A percentile compares a stretch with the other conserved stretches of the same genome.
Evolutionary conservation across 2,113 vertebrate genomes (phyloP).

Genomic region (human (Homo sapiens)): DNA sequence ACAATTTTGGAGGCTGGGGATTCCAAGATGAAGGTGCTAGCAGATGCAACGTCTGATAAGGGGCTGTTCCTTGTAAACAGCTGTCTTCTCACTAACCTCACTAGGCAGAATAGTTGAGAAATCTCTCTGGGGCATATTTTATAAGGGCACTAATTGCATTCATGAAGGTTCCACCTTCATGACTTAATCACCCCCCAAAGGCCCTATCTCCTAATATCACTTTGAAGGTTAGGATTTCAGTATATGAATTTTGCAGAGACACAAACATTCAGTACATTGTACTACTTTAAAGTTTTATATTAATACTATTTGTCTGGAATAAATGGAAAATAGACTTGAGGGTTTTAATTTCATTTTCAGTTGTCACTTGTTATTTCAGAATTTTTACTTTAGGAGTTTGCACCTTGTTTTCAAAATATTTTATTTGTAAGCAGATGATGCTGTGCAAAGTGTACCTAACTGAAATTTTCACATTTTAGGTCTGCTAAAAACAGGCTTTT

Average conservation of each 20-base stretch:
- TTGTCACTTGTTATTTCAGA: background rate
- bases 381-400: background rate
- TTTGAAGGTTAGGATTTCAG: background rate
- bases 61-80: background rate
- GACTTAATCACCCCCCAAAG: background rate
- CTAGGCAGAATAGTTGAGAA: background rate
- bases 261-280: background rate
- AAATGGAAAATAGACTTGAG: background rate
- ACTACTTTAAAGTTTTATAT: background rate
- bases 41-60: background rate
- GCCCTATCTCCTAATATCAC: background rate
- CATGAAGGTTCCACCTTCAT: background rate
- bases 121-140: background rate
- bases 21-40: background rate
- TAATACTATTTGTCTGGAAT: background rate
- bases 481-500: background rate
- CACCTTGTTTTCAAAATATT: background rate
- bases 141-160: background rate
- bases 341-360: constrained; percentile 3
- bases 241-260: background rate
- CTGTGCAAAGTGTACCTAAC: background rate
- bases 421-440: background rate
- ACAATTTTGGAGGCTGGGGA: background rate
- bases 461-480: background rate
- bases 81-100: background rate